Evolutionary conservation across 2,113 vertebrate genomes (phyloP).

Genomic region (Phylloscopus trochiloides): DNA sequence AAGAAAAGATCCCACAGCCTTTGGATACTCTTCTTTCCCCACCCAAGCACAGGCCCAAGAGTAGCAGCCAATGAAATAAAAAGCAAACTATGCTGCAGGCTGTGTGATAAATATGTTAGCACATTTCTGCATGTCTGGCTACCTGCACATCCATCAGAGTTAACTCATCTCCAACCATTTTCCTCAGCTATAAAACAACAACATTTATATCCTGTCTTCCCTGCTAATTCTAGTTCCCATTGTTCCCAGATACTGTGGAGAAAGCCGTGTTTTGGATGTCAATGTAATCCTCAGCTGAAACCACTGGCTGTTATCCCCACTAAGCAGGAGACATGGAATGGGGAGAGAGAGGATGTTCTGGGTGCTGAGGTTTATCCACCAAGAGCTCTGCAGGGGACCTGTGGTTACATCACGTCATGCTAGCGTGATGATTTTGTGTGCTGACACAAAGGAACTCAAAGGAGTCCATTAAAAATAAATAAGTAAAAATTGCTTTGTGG

Average conservation of each 20-base stretch:
- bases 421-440: background rate
- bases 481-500: background rate
- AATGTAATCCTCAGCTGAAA: background rate
- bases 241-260: background rate
- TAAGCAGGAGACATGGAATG: background rate
- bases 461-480: background rate
- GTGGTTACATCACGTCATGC: background rate
- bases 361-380: background rate
- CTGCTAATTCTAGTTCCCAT: background rate
- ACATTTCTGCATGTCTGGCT: background rate
- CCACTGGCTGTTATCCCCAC: background rate
- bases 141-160: background rate
- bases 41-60: background rate
- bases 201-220: background rate
- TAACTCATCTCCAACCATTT: background rate
- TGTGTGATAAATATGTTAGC: background rate
- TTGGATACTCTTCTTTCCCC: background rate
- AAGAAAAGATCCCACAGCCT: background rate
- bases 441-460: background rate
- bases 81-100: background rate
- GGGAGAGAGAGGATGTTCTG: background rate
- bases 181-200: background rate
- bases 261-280: rapidly evolving
- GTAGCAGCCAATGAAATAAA: background rate
- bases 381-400: background rate